A percentile compares a stretch with the other conserved stretches of the same genome.
Conservation (phyloP, 2,113 vertebrate species). For the Trochalopteron elliotii region DNA sequence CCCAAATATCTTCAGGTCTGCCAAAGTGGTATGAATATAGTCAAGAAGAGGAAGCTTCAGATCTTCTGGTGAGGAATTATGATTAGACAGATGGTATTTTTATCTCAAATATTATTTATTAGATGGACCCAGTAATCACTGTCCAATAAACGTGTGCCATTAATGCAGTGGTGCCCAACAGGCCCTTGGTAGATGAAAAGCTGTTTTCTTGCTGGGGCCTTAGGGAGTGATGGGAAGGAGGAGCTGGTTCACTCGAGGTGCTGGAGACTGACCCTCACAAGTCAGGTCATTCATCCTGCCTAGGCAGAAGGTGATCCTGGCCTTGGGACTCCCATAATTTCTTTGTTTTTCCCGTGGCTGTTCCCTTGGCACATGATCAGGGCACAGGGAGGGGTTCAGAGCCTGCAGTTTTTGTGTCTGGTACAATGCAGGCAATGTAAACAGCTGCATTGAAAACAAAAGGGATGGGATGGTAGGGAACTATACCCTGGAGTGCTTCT, state of each 20-base stretch:
- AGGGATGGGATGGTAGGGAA: background rate
- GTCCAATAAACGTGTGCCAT: fast-evolving
- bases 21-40: background rate
- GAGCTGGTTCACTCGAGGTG: background rate
- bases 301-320: background rate
- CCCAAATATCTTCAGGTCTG: background rate
- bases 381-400: background rate
- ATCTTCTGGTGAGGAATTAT: background rate
- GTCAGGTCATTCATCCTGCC: background rate
- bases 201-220: background rate
- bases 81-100: background rate
- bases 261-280: background rate
- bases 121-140: background rate
- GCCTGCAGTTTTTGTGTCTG: background rate
- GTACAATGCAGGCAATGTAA: background rate
- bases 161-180: fast-evolving
- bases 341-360: background rate
- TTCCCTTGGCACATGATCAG: background rate
- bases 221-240: background rate
- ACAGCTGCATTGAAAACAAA: background rate
- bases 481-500: background rate
- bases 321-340: fast-evolving
- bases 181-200: background rate
- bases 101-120: background rate
- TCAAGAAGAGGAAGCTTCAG: background rate